A percentile compares a stretch with the other conserved stretches of the same genome.
These are phyloP conservation scores for Nasalis larvatus DNA, from an alignment of 2,113 vertebrate genomes.

Conservation along the genomic window DNA sequence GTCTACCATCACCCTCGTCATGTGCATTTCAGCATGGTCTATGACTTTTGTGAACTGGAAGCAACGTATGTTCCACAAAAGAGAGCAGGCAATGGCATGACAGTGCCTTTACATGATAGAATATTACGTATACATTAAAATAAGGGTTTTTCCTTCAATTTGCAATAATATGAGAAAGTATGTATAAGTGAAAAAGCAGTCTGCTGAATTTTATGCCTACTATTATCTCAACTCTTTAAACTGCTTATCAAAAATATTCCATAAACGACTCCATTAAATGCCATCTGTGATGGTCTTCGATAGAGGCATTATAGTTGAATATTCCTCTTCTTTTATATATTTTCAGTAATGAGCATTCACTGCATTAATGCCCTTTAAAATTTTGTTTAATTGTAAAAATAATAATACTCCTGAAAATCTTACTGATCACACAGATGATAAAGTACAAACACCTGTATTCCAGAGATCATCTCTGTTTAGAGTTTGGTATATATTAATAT, in stretches of 20 bases:
- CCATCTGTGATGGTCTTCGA: no score
- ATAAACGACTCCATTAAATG: background rate
- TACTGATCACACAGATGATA: background rate
- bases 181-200: background rate
- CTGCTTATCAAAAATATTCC: background rate
- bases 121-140: background rate
- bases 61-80: background rate
- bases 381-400: background rate
- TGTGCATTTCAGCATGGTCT: background rate
- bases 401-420: background rate
- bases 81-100: background rate
- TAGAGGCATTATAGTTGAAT: accelerated
- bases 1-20: accelerated
- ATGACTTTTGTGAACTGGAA: background rate
- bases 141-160: background rate
- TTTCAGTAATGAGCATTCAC: background rate
- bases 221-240: background rate
- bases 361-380: background rate
- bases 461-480: background rate
- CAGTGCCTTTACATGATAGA: background rate
- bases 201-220: background rate
- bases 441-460: background rate
- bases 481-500: background rate
- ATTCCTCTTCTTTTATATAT: background rate
- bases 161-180: background rate